phyloP scores from a whole-genome alignment of 2,888 invertebrate species.

The Halictus quadricinctus region DNA sequence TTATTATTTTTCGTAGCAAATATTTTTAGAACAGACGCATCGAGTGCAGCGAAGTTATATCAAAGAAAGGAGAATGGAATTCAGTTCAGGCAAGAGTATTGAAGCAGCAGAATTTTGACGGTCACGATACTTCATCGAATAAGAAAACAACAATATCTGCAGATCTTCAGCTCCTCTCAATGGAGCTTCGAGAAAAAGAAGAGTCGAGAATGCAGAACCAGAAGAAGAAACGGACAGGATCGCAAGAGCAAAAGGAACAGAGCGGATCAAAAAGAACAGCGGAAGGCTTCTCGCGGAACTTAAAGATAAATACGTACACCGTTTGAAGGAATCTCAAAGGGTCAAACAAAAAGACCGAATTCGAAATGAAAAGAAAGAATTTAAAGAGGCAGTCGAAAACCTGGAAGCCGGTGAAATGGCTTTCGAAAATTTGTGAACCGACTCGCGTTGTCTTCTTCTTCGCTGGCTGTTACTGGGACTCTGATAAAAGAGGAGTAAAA shows the following conservation, averaged over 20 bases:
- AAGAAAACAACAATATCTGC: slow-evolving; percentile 11
- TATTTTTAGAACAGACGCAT: background rate
- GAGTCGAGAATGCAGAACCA: background rate
- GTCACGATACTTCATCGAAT: background rate
- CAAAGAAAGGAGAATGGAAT: background rate
- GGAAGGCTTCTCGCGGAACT: slow-evolving; percentile 38
- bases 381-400: slow-evolving; percentile 7
- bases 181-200: slow-evolving; percentile 21
- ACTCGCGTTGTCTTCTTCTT: background rate
- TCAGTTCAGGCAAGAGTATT: background rate
- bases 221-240: slow-evolving; percentile 28
- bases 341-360: slow-evolving; percentile 18
- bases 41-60: too few species aligned
- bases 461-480: background rate
- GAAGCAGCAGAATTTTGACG: background rate
- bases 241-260: slow-evolving; percentile 36
- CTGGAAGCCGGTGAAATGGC: background rate
- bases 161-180: slow-evolving; percentile 32
- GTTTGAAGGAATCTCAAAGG: slow-evolving; percentile 19
- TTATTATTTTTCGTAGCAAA: background rate
- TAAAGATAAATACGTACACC: slow-evolving; percentile 42
- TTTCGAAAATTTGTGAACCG: slow-evolving; percentile 20
- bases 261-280: slow-evolving; percentile 30
- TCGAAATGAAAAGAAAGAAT: slow-evolving; percentile 22
- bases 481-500: background rate